These are phyloP conservation scores for Pterocles burchelli DNA, from an alignment of 2,113 vertebrate species.

Conservation along the genomic window DNA sequence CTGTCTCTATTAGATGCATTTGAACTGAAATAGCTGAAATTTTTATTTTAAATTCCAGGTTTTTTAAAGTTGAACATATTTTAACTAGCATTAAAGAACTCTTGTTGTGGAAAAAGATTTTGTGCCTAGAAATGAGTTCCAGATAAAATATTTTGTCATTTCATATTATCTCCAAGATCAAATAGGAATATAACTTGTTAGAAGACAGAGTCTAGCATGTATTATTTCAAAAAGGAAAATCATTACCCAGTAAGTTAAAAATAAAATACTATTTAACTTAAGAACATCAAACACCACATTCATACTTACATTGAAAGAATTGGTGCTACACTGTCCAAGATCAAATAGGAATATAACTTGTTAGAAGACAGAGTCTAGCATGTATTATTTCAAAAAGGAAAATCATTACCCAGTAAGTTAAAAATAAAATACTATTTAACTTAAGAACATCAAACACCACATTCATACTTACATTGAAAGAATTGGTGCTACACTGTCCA, in stretches of 20 bases:
- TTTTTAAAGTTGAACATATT: not conserved
- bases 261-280: not conserved
- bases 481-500: slow-evolving; percentile 94
- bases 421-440: not conserved
- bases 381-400: not conserved
- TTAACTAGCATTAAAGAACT: not conserved
- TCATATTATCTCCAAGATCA: not conserved
- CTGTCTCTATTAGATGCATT: not conserved
- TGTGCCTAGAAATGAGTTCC: not conserved
- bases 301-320: slow-evolving; percentile 93
- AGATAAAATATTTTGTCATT: not conserved
- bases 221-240: not conserved
- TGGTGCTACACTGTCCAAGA: slow-evolving; percentile 90
- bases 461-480: slow-evolving; percentile 89
- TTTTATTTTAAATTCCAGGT: not conserved
- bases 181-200: not conserved
- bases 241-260: not conserved
- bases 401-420: not conserved
- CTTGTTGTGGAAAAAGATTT: not conserved
- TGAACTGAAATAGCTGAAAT: not conserved
- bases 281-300: not conserved
- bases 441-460: not conserved
- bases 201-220: not conserved
- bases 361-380: not conserved
- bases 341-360: not conserved